These are phyloP conservation scores for Oceanodroma leucorhoa DNA, from an alignment of 2,797 vertebrate genomes.

Conservation along the genomic window DNA sequence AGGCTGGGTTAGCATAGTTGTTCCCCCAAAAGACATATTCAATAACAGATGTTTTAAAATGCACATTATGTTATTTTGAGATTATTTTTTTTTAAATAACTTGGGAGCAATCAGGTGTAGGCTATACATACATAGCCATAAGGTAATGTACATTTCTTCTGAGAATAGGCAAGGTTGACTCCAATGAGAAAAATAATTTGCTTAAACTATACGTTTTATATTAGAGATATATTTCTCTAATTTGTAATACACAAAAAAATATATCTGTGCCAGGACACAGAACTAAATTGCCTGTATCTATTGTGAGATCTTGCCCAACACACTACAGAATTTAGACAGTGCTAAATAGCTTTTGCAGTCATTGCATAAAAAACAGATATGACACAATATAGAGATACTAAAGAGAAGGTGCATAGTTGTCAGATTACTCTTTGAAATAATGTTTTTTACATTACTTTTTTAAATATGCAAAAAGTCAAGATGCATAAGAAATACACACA, in stretches of 20 bases:
- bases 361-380: neutral
- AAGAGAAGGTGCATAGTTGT: neutral
- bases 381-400: neutral
- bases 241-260: neutral
- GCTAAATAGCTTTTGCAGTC: neutral
- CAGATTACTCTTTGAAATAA: neutral
- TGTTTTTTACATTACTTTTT: neutral
- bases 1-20: conserved; percentile 33
- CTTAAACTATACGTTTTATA: neutral
- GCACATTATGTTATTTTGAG: conserved; percentile 36
- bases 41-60: conserved; percentile 63
- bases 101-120: conserved; percentile 24
- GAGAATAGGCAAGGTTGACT: neutral
- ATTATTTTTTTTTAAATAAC: neutral
- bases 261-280: neutral
- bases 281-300: neutral
- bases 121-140: neutral
- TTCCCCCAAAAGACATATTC: conserved; percentile 41
- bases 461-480: neutral
- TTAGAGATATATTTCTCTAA: conserved; percentile 16
- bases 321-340: neutral
- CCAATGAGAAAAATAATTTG: conserved; percentile 4
- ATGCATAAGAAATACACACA: neutral
- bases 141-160: neutral
- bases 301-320: neutral